Conservation (phyloP, 2,888 invertebrate species). For the Lasiommata megera region DNA sequence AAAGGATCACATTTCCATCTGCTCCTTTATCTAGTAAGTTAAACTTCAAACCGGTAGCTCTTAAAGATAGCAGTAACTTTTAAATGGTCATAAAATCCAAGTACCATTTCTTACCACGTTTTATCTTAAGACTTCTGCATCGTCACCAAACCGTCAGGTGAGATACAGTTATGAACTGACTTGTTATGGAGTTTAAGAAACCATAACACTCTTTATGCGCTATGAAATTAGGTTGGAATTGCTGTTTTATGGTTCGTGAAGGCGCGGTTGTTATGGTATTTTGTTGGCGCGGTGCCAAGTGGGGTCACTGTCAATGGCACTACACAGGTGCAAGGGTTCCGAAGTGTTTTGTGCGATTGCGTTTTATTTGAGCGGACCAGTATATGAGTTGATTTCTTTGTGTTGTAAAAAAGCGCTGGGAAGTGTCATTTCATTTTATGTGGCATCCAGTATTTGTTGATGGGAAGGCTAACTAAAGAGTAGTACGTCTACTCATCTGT, state of each 20-base stretch:
- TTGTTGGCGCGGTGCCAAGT: constrained; percentile 28
- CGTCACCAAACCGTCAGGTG: not conserved
- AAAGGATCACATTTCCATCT: too few relatives aligned
- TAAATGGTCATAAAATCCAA: not conserved
- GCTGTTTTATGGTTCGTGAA: not conserved
- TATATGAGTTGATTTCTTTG: not conserved
- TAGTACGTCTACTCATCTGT: too few relatives aligned
- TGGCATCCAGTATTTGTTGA: too few relatives aligned
- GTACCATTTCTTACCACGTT: not conserved
- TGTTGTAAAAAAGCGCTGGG: not conserved
- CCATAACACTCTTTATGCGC: not conserved
- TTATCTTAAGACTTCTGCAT: not conserved
- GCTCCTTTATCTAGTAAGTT: not conserved
- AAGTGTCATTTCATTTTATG: not conserved
- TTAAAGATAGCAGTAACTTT: not conserved
- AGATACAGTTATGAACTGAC: not conserved
- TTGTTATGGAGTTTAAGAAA: not conserved
- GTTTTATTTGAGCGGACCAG: not conserved
- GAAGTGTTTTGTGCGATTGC: not conserved
- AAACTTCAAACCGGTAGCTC: not conserved
- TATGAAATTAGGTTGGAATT: not conserved
- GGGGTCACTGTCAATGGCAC: constrained; percentile 27
- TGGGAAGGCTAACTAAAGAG: too few relatives aligned
- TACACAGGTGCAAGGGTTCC: not conserved
- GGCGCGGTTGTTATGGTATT: not conserved